These are phyloP conservation scores for Schlechtendalia chinensis DNA, from an alignment of 1,140 invertebrate species.

Conservation along the genomic window DNA sequence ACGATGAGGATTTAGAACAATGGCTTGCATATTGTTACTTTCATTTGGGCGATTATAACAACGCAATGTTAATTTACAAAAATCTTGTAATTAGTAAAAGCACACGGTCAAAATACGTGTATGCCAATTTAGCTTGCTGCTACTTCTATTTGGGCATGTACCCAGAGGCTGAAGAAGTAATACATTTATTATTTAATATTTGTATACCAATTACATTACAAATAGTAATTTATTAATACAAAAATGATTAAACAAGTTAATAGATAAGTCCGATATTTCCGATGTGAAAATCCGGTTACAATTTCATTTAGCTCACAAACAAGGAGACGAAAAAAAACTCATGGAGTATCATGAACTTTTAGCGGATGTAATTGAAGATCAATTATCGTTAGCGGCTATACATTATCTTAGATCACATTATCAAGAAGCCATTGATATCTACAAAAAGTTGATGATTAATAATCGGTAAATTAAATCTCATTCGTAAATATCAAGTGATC, in stretches of 20 bases:
- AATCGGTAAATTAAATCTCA: conserved; percentile 68
- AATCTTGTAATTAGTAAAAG: conserved; percentile 56
- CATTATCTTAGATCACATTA: conserved; percentile 95
- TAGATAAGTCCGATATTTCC: conserved; percentile 63
- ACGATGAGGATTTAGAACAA: conserved; percentile 65
- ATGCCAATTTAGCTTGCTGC: conserved; percentile 85
- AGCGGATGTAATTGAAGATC: conserved; percentile 88
- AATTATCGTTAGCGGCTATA: conserved; percentile 92
- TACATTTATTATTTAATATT: conserved; percentile 18
- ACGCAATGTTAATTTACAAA: conserved; percentile 75
- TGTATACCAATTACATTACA: not conserved
- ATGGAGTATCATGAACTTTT: conserved; percentile 80
- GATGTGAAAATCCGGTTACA: conserved; percentile 75
- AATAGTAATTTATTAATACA: not conserved
- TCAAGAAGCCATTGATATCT: conserved; percentile 98
- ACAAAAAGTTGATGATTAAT: conserved; percentile 89
- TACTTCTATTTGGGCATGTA: conserved; percentile 93
- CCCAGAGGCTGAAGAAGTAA: conserved; percentile 62
- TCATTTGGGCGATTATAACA: conserved; percentile 90
- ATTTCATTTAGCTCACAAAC: conserved; percentile 93
- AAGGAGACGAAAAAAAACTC: conserved; percentile 80
- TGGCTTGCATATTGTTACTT: conserved; percentile 95
- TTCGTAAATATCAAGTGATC: not conserved
- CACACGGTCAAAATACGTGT: conserved; percentile 60
- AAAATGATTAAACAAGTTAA: conserved; percentile 55